These are phyloP conservation scores for Laterallus jamaicensis DNA, from an alignment of 2,113 vertebrate species.

Conservation along the genomic window DNA sequence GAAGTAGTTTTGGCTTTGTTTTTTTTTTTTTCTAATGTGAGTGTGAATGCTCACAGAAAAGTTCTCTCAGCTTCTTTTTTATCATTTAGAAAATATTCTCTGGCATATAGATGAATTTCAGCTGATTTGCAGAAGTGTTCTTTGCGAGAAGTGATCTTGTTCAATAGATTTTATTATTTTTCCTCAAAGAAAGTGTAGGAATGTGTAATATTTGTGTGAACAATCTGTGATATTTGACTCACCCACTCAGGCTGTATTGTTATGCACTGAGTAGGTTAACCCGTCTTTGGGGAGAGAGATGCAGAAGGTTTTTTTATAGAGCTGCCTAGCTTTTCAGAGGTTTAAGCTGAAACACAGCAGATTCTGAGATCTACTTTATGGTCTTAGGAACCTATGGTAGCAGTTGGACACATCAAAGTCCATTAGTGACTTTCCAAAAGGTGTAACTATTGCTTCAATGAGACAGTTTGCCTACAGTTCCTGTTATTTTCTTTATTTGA, in stretches of 20 bases:
- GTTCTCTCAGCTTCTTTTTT: neutral
- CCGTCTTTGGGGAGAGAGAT: neutral
- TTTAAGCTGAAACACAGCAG: neutral
- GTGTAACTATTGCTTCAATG: neutral
- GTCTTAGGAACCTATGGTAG: neutral
- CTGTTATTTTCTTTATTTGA: neutral
- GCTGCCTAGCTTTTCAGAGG: neutral
- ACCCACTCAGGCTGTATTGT: conserved; percentile 1
- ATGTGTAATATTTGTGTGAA: conserved; percentile 33
- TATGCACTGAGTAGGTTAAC: neutral
- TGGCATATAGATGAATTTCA: neutral
- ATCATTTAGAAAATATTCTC: neutral
- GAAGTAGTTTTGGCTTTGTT: neutral
- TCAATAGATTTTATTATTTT: neutral
- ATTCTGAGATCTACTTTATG: neutral
- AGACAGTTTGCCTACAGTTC: neutral
- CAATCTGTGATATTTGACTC: conserved; percentile 13
- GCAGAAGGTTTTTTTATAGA: neutral
- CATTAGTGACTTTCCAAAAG: neutral
- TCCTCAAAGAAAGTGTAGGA: neutral
- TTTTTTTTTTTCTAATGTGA: neutral
- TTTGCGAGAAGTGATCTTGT: neutral
- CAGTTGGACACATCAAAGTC: neutral
- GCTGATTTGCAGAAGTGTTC: neutral
- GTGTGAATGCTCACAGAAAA: neutral